A percentile compares a stretch with the other conserved stretches of the same genome.
These are phyloP conservation scores for Acropora tenuis DNA, from an alignment of 64 coral and sea anemone species.

Conservation along the genomic window DNA sequence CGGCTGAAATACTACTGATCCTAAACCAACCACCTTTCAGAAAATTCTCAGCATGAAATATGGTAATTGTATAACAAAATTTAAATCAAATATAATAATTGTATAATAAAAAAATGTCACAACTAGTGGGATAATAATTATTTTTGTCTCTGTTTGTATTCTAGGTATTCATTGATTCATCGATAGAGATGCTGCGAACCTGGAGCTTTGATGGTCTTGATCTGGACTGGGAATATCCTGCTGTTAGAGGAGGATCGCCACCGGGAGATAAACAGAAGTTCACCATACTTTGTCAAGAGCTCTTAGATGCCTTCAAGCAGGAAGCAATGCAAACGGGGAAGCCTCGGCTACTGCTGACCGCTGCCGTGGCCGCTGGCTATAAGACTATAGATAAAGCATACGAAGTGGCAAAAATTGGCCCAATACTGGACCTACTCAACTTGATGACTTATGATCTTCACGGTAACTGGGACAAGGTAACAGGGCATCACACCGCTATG, in stretches of 20 bases:
- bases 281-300: conserved; percentile 67
- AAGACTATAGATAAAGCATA: conserved; percentile 69
- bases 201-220: conserved; percentile 83
- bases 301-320: conserved; percentile 66
- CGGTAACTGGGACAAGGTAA: conserved; percentile 68
- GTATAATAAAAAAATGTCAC: too few species aligned
- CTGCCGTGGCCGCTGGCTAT: conserved; percentile 74
- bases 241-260: conserved; percentile 51
- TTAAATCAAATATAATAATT: too few species aligned
- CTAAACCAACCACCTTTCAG: not conserved
- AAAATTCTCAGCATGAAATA: too few species aligned
- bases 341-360: conserved; percentile 74
- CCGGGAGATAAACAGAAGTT: conserved; percentile 72
- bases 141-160: not conserved
- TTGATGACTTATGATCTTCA: conserved; percentile 86
- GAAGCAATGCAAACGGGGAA: conserved; percentile 38
- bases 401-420: conserved; percentile 24
- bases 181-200: conserved; percentile 45
- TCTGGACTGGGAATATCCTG: conserved; percentile 86
- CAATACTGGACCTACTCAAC: conserved; percentile 50
- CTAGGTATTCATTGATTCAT: conserved; percentile 74
- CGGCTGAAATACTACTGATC: too few species aligned
- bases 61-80: too few species aligned
- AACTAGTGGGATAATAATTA: not conserved
- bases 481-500: conserved; percentile 81